Percentiles rank a stretch among this genome's conserved stretches.
Conservation (phyloP, 2,797 vertebrate species). For the Syngnathus acus region DNA sequence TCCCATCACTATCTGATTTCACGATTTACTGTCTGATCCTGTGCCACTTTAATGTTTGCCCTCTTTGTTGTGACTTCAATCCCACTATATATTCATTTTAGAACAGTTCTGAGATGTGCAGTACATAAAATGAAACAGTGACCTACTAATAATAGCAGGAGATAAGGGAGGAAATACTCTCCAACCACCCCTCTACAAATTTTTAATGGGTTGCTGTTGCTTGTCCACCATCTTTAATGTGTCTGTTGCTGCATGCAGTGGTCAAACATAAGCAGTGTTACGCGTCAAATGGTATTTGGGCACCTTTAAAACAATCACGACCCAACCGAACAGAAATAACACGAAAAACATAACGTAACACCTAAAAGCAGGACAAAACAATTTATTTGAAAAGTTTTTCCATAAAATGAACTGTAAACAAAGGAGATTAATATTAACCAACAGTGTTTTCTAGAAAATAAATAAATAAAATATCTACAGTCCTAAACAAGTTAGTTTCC, state of each 20-base stretch:
- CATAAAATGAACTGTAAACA: slow-evolving; percentile 57
- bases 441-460: slow-evolving; percentile 59
- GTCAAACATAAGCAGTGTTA: background rate
- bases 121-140: no score
- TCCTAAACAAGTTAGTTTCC: slow-evolving; percentile 50
- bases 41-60: no score
- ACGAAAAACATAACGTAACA: slow-evolving; percentile 28
- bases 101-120: no score
- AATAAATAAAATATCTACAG: slow-evolving; percentile 66
- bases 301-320: background rate
- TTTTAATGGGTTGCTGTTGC: background rate
- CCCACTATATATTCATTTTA: no score
- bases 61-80: no score
- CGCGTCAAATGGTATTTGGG: background rate
- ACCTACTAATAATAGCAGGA: no score
- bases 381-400: slow-evolving; percentile 60
- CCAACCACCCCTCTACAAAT: background rate
- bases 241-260: background rate
- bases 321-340: background rate
- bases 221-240: background rate
- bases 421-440: slow-evolving; percentile 47
- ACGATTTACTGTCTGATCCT: no score
- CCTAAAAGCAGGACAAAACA: slow-evolving; percentile 28
- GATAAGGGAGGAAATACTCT: background rate
- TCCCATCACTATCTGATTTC: no score